phyloP scores from a whole-genome alignment of 2,113 vertebrate species.

The Cardinalis cardinalis region DNA sequence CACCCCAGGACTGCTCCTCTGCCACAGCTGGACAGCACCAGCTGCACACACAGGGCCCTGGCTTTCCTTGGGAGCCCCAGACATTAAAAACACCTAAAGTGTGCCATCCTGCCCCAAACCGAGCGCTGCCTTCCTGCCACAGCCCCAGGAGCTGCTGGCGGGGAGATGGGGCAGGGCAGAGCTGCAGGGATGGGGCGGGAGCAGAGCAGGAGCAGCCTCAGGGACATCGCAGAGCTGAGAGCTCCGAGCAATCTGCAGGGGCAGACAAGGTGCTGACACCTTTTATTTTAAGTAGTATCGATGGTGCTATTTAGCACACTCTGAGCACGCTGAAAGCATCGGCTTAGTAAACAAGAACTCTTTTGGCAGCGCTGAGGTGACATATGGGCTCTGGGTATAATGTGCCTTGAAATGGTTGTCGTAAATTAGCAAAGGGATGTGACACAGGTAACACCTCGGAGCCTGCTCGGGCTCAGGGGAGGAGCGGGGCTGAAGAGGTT shows the following conservation, averaged over 20 bases:
- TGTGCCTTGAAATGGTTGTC: not conserved
- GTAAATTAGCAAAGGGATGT: not conserved
- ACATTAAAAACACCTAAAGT: accelerated
- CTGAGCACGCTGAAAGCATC: not conserved
- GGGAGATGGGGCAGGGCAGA: accelerated
- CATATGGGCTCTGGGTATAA: constrained; percentile 9
- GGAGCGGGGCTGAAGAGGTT: not conserved
- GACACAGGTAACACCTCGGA: not conserved
- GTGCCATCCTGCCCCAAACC: not conserved
- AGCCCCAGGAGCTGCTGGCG: accelerated
- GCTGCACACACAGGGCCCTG: accelerated
- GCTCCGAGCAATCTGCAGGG: not conserved
- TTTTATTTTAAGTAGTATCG: constrained; percentile 6
- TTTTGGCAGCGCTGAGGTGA: not conserved
- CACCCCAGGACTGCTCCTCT: not conserved
- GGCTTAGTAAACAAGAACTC: not conserved
- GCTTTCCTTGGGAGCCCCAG: not conserved
- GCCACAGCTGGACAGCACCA: accelerated
- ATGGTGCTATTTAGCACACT: not conserved
- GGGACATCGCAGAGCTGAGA: not conserved
- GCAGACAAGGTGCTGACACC: constrained; percentile 21
- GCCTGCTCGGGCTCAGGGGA: not conserved
- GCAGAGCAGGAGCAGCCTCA: not conserved
- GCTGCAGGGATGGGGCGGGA: not conserved
- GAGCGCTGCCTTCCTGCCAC: not conserved